Base-by-base conservation (phyloP, 2,888 invertebrate species). In the Apodemia zela region DNA sequence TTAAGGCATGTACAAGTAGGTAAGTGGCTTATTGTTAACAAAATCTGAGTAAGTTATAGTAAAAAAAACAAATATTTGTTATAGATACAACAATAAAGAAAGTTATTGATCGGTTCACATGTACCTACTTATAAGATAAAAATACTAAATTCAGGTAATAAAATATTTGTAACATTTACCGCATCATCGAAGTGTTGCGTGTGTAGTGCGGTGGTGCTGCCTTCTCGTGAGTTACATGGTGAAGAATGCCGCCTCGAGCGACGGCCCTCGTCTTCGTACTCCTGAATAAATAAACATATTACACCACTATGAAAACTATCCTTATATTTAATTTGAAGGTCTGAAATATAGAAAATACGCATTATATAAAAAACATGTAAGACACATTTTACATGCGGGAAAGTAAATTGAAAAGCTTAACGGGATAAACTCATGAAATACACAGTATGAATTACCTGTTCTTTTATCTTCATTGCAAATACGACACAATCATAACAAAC, bases 221-320 rank as follows among this genome's bases (percentile, higher is more conserved):
- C 95, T 71, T 94, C 93, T 72, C 94, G 86, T 33, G 95, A 94
- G 75, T 94, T 94, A 67, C 94, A 94, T 60, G 95, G 95, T 69
- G 95, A 95, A 59, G 95, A 95, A 84, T 95, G 95, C 68, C 95
- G 89, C 72, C 95, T 88, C 68, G 93, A 92, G 63, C 92, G 79
- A 69, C 90, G 76, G 35, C 92, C 92, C 77, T 94, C 94, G 76
- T 94, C 94, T 71, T 95, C 95, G 81, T 95, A 95, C 83, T 95
- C 95, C 95, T 95, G 89, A 68, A 72, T 68, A 77, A 25, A 63
- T 33, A 33, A 62, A 38, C 35, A 60, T 7, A 45, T 60, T 60
- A 45, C 15, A 45, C 66, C 67, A 69, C 72, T 71, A 68, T 66
- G 71, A 66, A 70, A 71, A 70, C 45, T 45, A 45, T n/a, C 0